phyloP scores from a whole-genome alignment of 2,113 vertebrate species.

The Leptocoma aspasia region DNA sequence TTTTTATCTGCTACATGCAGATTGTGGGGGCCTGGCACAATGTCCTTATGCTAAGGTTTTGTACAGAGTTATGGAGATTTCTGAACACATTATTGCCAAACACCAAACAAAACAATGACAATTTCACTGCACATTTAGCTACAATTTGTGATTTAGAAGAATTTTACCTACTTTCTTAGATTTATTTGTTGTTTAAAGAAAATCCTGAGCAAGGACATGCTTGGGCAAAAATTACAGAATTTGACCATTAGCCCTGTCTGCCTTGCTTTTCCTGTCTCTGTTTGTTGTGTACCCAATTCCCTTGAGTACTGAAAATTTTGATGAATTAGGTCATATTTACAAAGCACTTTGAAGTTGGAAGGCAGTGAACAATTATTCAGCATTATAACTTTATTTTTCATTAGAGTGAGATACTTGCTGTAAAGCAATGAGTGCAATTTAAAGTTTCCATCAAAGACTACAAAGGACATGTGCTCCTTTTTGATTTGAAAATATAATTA shows the following conservation, averaged over 20 bases:
- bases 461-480: slow-evolving; percentile 45
- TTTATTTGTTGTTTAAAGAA: neutral
- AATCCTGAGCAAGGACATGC: neutral
- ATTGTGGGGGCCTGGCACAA: neutral
- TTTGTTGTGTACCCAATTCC: neutral
- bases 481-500: slow-evolving; percentile 60
- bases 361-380: slow-evolving; percentile 26
- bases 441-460: slow-evolving; percentile 52
- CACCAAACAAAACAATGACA: neutral
- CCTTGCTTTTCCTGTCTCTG: neutral
- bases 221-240: neutral
- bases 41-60: neutral
- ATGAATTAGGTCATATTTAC: slow-evolving; percentile 43
- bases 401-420: neutral
- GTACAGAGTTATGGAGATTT: neutral
- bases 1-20: neutral
- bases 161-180: neutral
- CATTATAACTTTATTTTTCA: slow-evolving; percentile 39
- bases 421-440: slow-evolving; percentile 32
- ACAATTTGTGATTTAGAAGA: neutral
- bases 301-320: neutral
- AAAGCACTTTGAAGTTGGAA: slow-evolving; percentile 48
- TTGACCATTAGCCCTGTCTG: neutral
- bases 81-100: neutral
- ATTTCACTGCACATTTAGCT: neutral